A percentile compares a stretch with the other conserved stretches of the same genome.
Conservation (phyloP, 2,888 invertebrate species). For the Acronicta alni region DNA sequence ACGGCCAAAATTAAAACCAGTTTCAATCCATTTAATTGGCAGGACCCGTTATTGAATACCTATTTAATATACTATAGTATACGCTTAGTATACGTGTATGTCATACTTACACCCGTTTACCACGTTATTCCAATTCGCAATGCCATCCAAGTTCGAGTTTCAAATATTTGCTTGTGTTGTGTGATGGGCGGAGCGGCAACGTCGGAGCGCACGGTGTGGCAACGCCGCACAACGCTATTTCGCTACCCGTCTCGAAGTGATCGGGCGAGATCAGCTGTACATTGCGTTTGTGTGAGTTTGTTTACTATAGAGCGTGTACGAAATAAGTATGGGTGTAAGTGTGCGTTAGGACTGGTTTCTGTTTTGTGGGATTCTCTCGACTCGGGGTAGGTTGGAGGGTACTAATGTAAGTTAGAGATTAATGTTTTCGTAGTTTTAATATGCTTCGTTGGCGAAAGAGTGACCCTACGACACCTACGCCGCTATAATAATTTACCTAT, state of each 20-base stretch:
- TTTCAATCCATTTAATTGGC: conserved; percentile 62
- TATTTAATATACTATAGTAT: conserved; percentile 29
- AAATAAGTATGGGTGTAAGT: conserved; percentile 21
- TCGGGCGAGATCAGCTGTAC: conserved; percentile 58
- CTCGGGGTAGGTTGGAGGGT: conserved; percentile 8
- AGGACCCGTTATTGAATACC: conserved; percentile 67
- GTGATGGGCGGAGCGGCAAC: conserved; percentile 72
- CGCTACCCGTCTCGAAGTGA: conserved; percentile 64
- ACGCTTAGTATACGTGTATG: conserved; percentile 13
- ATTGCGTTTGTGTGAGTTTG: conserved; percentile 48
- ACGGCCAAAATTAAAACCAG: conserved; percentile 67
- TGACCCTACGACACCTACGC: background rate
- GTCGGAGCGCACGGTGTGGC: conserved; percentile 64
- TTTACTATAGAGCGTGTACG: conserved; percentile 50
- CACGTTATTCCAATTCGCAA: conserved; percentile 72
- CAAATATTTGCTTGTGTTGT: conserved; percentile 71
- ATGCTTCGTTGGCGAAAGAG: conserved; percentile 7
- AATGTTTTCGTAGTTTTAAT: conserved; percentile 33
- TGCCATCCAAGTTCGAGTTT: conserved; percentile 77
- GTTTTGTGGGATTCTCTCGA: conserved; percentile 44
- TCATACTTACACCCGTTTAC: conserved; percentile 56
- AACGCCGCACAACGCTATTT: conserved; percentile 69
- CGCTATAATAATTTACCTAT: background rate
- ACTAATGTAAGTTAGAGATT: conserved; percentile 20
- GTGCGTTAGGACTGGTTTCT: conserved; percentile 43